Conservation (phyloP, 2,797 vertebrate genomes). For the Cyclura pinguis region DNA sequence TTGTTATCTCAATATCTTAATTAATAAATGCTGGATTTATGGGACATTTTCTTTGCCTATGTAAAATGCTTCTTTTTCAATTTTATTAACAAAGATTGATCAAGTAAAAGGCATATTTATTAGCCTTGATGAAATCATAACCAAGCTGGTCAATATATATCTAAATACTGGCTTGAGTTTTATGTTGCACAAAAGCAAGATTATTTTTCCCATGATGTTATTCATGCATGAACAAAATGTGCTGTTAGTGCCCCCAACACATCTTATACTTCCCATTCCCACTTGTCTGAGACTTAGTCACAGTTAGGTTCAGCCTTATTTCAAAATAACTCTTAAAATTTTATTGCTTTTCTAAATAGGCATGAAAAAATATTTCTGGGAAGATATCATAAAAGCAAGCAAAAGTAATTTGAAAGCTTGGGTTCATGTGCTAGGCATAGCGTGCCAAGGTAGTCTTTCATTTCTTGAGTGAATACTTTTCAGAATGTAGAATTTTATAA, state of each 20-base stretch:
- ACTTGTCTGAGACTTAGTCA: background rate
- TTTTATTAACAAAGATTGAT: background rate
- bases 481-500: conserved; percentile 44
- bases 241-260: background rate
- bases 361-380: conserved; percentile 49
- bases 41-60: too few species aligned
- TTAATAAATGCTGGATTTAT: background rate
- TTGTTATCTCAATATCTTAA: background rate
- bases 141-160: background rate
- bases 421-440: conserved; percentile 49
- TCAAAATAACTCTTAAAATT: background rate
- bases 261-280: background rate
- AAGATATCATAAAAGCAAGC: conserved; percentile 37
- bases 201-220: background rate
- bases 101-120: background rate
- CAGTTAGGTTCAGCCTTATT: background rate
- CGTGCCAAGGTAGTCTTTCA: conserved; percentile 17
- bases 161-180: background rate
- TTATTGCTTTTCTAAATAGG: conserved; percentile 34
- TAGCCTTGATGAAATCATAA: conserved; percentile 4
- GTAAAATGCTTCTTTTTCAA: background rate
- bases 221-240: background rate
- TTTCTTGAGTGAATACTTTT: conserved; percentile 27
- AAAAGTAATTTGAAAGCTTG: conserved; percentile 23
- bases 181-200: background rate